phyloP scores from a whole-genome alignment of 2,888 invertebrate genomes.

The Brachypalpus laphriformis region DNA sequence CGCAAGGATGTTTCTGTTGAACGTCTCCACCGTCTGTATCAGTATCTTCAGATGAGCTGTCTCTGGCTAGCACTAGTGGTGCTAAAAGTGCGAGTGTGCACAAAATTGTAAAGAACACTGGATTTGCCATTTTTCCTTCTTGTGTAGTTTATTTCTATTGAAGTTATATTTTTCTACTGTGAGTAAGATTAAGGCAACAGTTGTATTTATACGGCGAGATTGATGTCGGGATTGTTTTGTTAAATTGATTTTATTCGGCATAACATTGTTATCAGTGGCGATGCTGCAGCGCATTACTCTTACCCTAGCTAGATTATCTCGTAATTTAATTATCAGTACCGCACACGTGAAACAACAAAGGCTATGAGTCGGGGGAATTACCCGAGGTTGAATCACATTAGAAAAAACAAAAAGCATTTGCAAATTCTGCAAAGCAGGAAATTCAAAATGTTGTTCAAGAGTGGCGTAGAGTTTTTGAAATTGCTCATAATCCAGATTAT shows the following conservation, averaged over 20 bases:
- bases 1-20: neutral
- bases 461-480: too few species aligned
- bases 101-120: neutral
- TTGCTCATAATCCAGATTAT: too few species aligned
- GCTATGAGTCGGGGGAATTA: neutral
- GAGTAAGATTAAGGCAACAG: neutral
- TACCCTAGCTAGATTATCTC: neutral
- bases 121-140: neutral
- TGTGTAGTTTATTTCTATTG: neutral
- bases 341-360: neutral
- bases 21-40: neutral
- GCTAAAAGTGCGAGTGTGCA: constrained; percentile 4
- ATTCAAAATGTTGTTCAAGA: too few species aligned
- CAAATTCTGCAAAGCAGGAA: too few species aligned
- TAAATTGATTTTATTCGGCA: neutral
- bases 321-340: neutral
- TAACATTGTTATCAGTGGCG: neutral
- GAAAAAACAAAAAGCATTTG: too few species aligned
- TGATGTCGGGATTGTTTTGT: neutral
- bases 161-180: neutral
- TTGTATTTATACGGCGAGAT: neutral
- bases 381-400: neutral
- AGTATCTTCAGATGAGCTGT: neutral
- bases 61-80: neutral
- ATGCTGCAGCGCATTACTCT: neutral